phyloP scores from a whole-genome alignment of 2,888 invertebrate genomes.

The Melanostoma scalare region DNA sequence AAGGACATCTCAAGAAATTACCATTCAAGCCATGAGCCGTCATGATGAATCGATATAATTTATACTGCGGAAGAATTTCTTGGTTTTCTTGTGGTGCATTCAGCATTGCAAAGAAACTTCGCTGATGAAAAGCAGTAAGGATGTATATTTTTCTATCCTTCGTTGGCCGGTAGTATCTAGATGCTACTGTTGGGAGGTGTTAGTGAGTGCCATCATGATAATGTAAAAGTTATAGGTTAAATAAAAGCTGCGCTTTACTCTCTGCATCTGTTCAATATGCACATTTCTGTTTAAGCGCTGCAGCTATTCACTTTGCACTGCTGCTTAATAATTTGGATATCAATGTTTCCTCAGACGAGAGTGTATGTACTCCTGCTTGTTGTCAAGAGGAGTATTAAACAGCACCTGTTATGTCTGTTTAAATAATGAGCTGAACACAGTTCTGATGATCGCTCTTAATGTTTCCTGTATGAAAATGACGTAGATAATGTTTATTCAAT shows the following conservation, averaged over 20 bases:
- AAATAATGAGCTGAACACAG: conserved; percentile 19
- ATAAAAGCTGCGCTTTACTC: conserved; percentile 9
- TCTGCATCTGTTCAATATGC: too few relatives aligned
- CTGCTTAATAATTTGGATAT: neutral
- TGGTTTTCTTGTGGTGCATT: conserved; percentile 17
- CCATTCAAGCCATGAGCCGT: conserved; percentile 70
- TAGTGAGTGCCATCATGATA: conserved; percentile 17
- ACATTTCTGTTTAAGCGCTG: too few relatives aligned
- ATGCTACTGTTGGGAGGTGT: conserved; percentile 5
- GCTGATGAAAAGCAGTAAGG: conserved; percentile 18
- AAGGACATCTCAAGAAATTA: conserved; percentile 71
- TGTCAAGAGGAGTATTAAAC: neutral
- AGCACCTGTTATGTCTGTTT: conserved; percentile 11
- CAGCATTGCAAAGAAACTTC: conserved; percentile 13
- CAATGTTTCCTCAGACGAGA: conserved; percentile 8
- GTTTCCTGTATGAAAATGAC: conserved; percentile 6
- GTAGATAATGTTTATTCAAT: conserved; percentile 13
- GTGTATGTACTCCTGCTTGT: neutral
- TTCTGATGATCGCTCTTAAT: neutral
- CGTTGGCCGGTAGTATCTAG: neutral
- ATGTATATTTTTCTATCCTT: conserved; percentile 16
- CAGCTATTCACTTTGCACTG: too few relatives aligned
- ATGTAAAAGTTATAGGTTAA: conserved; percentile 36
- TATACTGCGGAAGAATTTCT: conserved; percentile 57
- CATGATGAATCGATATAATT: conserved; percentile 71